Base-by-base conservation (phyloP, 2,888 invertebrate genomes). In the Meliscaeva auricollis region DNA sequence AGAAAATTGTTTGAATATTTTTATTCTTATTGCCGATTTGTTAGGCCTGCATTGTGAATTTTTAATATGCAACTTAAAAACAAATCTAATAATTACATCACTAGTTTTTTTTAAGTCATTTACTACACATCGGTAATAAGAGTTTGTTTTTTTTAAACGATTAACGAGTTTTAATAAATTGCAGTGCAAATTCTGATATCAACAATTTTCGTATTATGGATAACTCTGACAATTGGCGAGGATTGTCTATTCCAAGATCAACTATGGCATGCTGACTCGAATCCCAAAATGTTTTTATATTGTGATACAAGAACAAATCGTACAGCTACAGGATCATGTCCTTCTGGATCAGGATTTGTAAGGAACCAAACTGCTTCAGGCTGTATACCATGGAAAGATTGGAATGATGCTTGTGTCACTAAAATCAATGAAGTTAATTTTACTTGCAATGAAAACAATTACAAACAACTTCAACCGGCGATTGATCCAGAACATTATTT, bases 291-390 rank as follows among this genome's bases (percentile, higher is more conserved):
- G 66, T 89, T 88, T 60, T 73, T 68, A 44, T 88, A 88, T 15
- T 89, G 89, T 46, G 5, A 88, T 9, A 62, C 64, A 6, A 74
- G 26, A 1, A 85, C 77, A 2, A 87, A 89, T 80, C 79, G 77
- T 9, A 48, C 87, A 5, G 32, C 87, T 2, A 66, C 88, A 8
- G 87, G 87, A 22, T 0, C 50, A 0, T 89, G 89, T 48, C 76
- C 83, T 0, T 5, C 50, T 0, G 58, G 79, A 15, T 87, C 82
- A 2, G 88, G 89, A 64, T 89, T 88, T 78, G 87, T 89, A 17
- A 87, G 76, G 30, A 89, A 89, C 69, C 38, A 22, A 6, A 89
- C 88, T 0, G 80, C 87, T 9, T 60, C 87, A 6, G 89, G 89
- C n/a, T 89, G 89, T 75, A 66, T 89, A 8, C 88, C 88, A 0